Conservation (phyloP, 2,113 vertebrate genomes). For the Micronisus gabar region DNA sequence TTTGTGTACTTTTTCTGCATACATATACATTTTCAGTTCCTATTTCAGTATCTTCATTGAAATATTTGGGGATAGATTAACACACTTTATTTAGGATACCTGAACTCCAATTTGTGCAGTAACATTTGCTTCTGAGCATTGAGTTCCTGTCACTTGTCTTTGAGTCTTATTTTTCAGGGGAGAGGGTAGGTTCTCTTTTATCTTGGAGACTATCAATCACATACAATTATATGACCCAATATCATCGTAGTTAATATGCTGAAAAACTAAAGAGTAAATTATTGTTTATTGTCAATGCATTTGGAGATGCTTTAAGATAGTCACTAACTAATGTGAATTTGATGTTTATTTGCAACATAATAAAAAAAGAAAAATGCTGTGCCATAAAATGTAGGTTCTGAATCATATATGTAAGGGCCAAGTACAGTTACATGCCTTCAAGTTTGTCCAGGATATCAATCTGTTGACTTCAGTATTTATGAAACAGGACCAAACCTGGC, state of each 20-base stretch:
- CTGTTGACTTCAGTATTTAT: neutral
- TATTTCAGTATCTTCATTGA: neutral
- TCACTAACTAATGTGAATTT: neutral
- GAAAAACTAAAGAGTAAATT: neutral
- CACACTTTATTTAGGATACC: neutral
- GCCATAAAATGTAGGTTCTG: neutral
- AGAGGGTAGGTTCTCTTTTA: neutral
- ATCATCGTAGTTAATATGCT: neutral
- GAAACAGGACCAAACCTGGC: neutral
- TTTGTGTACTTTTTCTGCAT: neutral
- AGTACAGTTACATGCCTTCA: neutral
- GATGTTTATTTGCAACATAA: neutral
- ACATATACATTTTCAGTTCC: neutral
- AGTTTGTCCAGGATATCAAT: neutral
- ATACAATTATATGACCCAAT: neutral
- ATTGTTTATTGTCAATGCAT: neutral
- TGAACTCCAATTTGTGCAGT: neutral
- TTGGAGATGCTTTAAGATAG: neutral
- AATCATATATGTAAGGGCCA: neutral
- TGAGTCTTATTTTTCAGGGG: neutral
- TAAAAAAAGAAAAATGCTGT: neutral
- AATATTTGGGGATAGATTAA: neutral
- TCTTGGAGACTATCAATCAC: neutral
- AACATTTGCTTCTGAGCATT: neutral
- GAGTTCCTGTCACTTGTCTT: neutral